A percentile compares a stretch with the other conserved stretches of the same genome.
Conservation (phyloP, 1,140 invertebrate genomes). For the Orius laevigatus region DNA sequence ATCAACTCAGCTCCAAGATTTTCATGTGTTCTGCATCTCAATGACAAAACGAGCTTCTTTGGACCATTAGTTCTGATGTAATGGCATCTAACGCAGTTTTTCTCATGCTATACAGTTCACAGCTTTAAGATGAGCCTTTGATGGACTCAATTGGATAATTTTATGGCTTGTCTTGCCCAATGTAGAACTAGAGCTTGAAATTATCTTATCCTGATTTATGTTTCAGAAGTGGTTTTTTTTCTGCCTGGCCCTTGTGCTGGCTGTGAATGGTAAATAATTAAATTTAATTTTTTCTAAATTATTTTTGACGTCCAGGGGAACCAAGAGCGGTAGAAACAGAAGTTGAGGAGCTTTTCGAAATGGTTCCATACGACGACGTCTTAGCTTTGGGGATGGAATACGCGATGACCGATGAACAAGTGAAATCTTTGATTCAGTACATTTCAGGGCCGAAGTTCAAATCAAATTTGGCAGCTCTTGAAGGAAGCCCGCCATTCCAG, state of each 20-base stretch:
- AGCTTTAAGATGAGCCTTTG: too few relatives aligned
- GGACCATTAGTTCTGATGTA: too few relatives aligned
- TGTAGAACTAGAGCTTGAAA: background rate
- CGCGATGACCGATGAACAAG: conserved; percentile 9
- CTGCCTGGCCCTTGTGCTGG: background rate
- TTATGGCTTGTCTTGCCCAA: too few relatives aligned
- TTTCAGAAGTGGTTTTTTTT: background rate
- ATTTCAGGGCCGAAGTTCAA: conserved; percentile 12
- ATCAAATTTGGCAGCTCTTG: conserved; percentile 11
- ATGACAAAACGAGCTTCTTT: too few relatives aligned
- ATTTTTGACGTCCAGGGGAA: too few relatives aligned
- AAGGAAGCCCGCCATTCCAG: conserved; percentile 9
- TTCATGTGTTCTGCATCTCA: too few relatives aligned
- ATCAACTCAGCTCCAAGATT: too few relatives aligned
- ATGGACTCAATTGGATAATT: too few relatives aligned
- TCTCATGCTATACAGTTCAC: too few relatives aligned
- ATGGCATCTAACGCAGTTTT: too few relatives aligned
- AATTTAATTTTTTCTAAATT: background rate
- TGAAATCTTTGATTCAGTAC: conserved; percentile 13
- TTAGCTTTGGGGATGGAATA: conserved; percentile 17
- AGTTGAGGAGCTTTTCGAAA: conserved; percentile 14
- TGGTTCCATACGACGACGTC: conserved; percentile 15
- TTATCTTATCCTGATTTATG: background rate
- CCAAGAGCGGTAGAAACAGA: conserved; percentile 7
- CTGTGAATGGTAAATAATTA: background rate